Percentiles rank a stretch among this genome's conserved stretches.
Conservation (phyloP, 2,113 vertebrate species). For the Atlantisia rogersi region DNA sequence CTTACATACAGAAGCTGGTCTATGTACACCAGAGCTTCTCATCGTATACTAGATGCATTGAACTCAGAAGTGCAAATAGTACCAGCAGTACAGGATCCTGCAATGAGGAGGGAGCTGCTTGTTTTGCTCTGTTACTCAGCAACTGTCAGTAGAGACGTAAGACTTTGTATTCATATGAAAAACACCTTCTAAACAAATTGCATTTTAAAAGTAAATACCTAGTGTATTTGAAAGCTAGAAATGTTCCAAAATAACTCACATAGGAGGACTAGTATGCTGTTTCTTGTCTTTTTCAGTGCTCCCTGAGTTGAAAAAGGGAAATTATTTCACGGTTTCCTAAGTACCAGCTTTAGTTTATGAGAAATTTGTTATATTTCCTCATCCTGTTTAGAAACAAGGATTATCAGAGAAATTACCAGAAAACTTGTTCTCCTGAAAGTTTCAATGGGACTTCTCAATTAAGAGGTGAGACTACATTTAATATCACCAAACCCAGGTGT, state of each 20-base stretch:
- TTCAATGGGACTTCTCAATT: neutral
- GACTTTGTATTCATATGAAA: neutral
- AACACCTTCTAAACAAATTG: neutral
- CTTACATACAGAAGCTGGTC: neutral
- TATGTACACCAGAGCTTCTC: accelerated
- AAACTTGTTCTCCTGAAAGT: neutral
- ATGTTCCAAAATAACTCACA: neutral
- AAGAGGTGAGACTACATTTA: neutral
- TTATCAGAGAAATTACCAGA: neutral
- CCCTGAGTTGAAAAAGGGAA: neutral
- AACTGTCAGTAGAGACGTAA: neutral
- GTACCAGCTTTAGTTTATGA: neutral
- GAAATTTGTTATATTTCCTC: neutral
- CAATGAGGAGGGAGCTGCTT: neutral
- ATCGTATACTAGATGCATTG: neutral
- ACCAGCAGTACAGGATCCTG: neutral
- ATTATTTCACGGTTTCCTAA: neutral
- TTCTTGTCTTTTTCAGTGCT: neutral
- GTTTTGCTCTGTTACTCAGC: neutral
- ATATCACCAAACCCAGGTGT: neutral
- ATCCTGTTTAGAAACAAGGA: neutral
- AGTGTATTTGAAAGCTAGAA: neutral
- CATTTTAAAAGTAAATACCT: neutral
- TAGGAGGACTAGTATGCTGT: neutral
- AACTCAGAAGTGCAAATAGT: neutral